Percentiles rank a stretch among this genome's conserved stretches.
Evolutionary conservation across 2,113 vertebrate genomes (phyloP).

Genomic region (Mormyrus iriodes): DNA sequence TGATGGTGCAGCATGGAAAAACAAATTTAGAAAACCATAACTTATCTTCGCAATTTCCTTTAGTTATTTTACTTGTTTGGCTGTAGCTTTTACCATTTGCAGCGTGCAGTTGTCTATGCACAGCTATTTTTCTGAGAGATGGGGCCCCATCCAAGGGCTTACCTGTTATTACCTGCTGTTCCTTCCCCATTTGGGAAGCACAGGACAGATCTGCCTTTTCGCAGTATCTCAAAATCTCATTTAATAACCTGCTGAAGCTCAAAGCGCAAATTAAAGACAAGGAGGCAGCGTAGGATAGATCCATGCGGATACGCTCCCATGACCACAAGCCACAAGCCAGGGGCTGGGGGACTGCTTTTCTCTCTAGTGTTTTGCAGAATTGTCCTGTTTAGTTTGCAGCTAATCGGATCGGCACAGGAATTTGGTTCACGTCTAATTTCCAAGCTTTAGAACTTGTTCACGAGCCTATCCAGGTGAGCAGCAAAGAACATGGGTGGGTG

Average conservation of each 20-base stretch:
- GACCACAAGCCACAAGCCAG: conserved; percentile 15
- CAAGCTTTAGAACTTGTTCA: conserved; percentile 37
- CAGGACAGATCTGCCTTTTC: not conserved
- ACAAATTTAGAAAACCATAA: no score
- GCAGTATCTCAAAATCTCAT: not conserved
- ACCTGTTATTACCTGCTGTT: conserved; percentile 2
- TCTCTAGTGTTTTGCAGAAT: conserved; percentile 8
- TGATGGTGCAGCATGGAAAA: not conserved
- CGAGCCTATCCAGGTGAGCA: conserved; percentile 39
- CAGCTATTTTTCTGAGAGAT: not conserved
- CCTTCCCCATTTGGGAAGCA: not conserved
- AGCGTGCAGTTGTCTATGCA: not conserved
- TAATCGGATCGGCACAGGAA: conserved; percentile 33
- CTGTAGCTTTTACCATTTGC: not conserved
- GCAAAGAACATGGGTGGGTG: conserved; percentile 3
- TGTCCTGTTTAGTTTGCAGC: conserved; percentile 12
- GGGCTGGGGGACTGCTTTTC: not conserved
- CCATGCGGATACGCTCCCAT: not conserved
- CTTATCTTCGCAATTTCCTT: no score
- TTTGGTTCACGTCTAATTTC: conserved; percentile 17
- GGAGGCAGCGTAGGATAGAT: not conserved
- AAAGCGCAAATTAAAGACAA: not conserved
- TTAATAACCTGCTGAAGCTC: conserved; percentile 6
- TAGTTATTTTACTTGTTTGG: not conserved
- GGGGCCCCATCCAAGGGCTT: not conserved